Evolutionary conservation across 2,888 invertebrate genomes (phyloP).

Genomic region (Rapana venosa): DNA sequence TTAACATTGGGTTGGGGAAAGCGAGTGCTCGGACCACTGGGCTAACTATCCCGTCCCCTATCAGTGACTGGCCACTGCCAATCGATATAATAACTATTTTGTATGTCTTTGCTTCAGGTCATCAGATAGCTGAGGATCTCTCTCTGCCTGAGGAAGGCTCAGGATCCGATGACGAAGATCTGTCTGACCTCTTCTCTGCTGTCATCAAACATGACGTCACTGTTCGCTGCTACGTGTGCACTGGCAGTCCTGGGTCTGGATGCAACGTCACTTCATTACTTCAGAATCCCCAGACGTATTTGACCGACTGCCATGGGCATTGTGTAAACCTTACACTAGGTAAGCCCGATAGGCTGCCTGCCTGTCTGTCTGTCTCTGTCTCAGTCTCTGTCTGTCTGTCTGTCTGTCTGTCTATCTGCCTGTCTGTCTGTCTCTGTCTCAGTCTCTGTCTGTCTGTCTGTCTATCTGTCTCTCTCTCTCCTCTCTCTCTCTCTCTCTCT

Average conservation of each 20-base stretch:
- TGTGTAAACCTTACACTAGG: constrained; percentile 41
- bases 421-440: not conserved
- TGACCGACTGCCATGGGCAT: constrained; percentile 29
- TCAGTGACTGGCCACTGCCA: not conserved
- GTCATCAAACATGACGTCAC: not conserved
- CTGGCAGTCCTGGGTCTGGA: not conserved
- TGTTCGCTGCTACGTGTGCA: constrained; percentile 33
- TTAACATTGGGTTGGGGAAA: not conserved
- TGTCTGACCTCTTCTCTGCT: constrained; percentile 12
- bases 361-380: not conserved
- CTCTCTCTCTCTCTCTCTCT: no score
- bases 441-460: not conserved
- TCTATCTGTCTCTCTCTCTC: not conserved
- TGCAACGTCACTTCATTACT: constrained; percentile 29
- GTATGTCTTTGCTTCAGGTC: not conserved
- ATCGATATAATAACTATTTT: not conserved
- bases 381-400: not conserved
- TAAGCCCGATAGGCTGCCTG: not conserved
- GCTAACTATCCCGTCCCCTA: not conserved
- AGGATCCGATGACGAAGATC: constrained; percentile 7
- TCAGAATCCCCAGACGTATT: constrained; percentile 1
- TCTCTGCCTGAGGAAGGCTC: constrained; percentile 31
- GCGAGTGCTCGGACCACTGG: no score
- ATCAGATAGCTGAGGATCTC: not conserved
- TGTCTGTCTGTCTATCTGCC: not conserved